phyloP scores from a whole-genome alignment of 2,888 invertebrate genomes.

The Trachelus tabidus region DNA sequence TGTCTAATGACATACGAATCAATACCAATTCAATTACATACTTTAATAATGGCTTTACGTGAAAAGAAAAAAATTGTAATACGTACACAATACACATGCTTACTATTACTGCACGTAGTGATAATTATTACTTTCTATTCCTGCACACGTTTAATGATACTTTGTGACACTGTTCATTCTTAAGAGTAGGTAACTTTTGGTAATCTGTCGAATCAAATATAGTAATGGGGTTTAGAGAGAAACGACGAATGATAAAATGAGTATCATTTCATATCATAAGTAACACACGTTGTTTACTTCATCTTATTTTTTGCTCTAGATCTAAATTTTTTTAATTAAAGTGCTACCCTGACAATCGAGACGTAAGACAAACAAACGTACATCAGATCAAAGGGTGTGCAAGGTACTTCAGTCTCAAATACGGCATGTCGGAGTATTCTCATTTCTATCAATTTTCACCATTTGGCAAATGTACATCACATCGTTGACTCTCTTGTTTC shows the following conservation, averaged over 20 bases:
- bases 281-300: neutral
- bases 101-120: neutral
- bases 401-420: constrained; percentile 61
- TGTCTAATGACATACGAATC: neutral
- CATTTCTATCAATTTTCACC: constrained; percentile 29
- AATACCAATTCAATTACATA: neutral
- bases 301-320: neutral
- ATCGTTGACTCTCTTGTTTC: constrained; percentile 33
- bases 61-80: neutral
- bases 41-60: no score
- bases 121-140: neutral
- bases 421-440: constrained; percentile 50
- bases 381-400: constrained; percentile 30
- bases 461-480: constrained; percentile 61
- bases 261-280: neutral
- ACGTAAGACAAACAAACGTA: neutral
- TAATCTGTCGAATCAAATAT: neutral
- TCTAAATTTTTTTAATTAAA: neutral
- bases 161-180: neutral
- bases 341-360: neutral
- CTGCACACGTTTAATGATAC: neutral
- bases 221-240: neutral
- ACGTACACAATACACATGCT: neutral
- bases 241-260: neutral
- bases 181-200: neutral